A percentile compares a stretch with the other conserved stretches of the same genome.
Evolutionary conservation across 1,140 invertebrate species (phyloP).

Genomic region (Fopius arisanus): DNA sequence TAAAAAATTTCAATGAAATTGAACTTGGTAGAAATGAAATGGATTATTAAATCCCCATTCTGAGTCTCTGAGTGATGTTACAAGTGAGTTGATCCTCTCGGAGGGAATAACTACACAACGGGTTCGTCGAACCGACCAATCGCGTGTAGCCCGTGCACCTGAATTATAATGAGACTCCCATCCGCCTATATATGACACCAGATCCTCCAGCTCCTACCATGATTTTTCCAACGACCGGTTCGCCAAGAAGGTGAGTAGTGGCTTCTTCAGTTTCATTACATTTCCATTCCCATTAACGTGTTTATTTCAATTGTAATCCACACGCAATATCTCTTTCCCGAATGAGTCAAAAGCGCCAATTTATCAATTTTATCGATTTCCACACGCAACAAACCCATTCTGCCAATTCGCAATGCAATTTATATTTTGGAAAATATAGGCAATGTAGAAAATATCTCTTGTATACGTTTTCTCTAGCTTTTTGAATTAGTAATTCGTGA

Average conservation of each 20-base stretch:
- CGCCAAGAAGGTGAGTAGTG: conserved; percentile 53
- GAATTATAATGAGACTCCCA: conserved; percentile 59
- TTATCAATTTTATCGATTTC: conserved; percentile 1
- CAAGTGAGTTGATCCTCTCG: conserved; percentile 21
- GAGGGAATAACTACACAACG: conserved; percentile 31
- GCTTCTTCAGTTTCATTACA: conserved; percentile 16
- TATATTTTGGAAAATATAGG: no score
- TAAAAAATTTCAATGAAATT: no score
- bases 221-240: conserved; percentile 53
- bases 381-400: no score
- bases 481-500: background rate
- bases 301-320: conserved; percentile 6
- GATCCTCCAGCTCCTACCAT: conserved; percentile 42
- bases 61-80: conserved; percentile 14
- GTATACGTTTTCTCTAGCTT: no score
- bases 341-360: no score
- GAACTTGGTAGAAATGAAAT: no score
- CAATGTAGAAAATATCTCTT: no score
- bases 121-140: conserved; percentile 63
- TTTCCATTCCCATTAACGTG: conserved; percentile 12
- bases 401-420: no score
- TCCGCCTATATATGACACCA: conserved; percentile 59
- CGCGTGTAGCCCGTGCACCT: conserved; percentile 52
- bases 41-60: no score
- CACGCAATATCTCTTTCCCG: no score